Evolutionary conservation across 2,888 invertebrate genomes (phyloP).

Genomic region (Carcina quercana): DNA sequence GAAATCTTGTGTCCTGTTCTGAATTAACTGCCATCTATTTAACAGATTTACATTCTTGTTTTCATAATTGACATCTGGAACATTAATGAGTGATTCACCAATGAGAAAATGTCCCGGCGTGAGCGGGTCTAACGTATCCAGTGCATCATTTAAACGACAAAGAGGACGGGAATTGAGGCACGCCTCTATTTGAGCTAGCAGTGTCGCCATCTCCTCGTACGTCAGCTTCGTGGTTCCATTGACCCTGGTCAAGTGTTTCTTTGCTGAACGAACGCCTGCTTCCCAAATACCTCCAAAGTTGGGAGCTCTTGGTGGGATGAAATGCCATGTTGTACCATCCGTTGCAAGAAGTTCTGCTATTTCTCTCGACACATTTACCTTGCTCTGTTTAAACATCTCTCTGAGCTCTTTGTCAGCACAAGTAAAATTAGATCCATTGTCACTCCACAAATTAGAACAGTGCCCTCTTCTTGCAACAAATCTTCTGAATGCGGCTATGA

Average conservation of each 20-base stretch:
- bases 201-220: conserved; percentile 15
- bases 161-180: conserved; percentile 19
- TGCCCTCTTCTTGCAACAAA: conserved; percentile 18
- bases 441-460: conserved; percentile 14
- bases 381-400: no score
- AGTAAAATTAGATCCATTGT: conserved; percentile 17
- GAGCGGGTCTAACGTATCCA: conserved; percentile 13
- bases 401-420: conserved; percentile 5
- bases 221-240: conserved; percentile 10
- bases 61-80: conserved; percentile 10
- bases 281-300: conserved; percentile 15
- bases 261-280: conserved; percentile 1
- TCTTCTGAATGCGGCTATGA: conserved; percentile 19
- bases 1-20: conserved; percentile 18
- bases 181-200: conserved; percentile 15
- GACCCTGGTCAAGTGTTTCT: conserved; percentile 6
- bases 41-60: conserved; percentile 2
- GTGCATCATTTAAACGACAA: conserved; percentile 7
- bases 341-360: no score
- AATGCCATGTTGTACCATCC: conserved; percentile 16
- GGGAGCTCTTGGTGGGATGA: conserved; percentile 12
- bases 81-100: conserved; percentile 15
- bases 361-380: no score
- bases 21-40: conserved; percentile 16
- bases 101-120: conserved; percentile 19